Evolutionary conservation across 53 echinoderm and acorn worm species (phyloP).

Genomic region (Crossaster papposus): DNA sequence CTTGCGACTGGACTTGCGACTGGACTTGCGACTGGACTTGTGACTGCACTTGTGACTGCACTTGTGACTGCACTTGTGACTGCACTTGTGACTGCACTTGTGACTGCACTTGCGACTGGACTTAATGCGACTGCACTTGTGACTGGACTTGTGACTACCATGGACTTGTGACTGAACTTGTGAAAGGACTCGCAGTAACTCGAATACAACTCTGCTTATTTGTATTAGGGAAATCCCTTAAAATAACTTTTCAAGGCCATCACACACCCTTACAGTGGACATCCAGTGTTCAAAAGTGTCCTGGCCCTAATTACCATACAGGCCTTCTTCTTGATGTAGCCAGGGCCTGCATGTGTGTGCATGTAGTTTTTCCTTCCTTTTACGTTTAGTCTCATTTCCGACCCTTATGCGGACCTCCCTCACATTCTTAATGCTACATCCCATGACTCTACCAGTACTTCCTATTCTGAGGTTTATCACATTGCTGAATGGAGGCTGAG

Average conservation of each 20-base stretch:
- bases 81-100: too few relatives aligned
- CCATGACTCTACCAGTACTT: conserved; percentile 56
- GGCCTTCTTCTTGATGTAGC: not conserved
- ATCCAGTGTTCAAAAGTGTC: conserved; percentile 3
- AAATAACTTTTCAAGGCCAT: not conserved
- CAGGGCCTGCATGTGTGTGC: not conserved
- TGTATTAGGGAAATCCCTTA: too few relatives aligned
- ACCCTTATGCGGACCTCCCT: conserved; percentile 16
- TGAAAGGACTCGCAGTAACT: too few relatives aligned
- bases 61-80: too few relatives aligned
- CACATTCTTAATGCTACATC: conserved; percentile 57
- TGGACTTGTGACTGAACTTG: too few relatives aligned
- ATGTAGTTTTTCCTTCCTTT: conserved; percentile 30
- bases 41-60: too few relatives aligned
- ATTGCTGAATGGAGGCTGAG: conserved; percentile 18
- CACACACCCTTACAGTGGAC: not conserved
- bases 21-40: too few relatives aligned
- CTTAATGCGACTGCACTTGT: too few relatives aligned
- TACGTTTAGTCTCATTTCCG: conserved; percentile 47
- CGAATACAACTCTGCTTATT: too few relatives aligned
- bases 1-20: too few relatives aligned
- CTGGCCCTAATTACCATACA: not conserved
- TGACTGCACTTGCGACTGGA: too few relatives aligned
- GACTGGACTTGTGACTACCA: too few relatives aligned
- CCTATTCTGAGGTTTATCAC: conserved; percentile 10